These are phyloP conservation scores for Coptodon bakossiorum DNA, from an alignment of 2,113 vertebrate genomes.

Conservation along the genomic window DNA sequence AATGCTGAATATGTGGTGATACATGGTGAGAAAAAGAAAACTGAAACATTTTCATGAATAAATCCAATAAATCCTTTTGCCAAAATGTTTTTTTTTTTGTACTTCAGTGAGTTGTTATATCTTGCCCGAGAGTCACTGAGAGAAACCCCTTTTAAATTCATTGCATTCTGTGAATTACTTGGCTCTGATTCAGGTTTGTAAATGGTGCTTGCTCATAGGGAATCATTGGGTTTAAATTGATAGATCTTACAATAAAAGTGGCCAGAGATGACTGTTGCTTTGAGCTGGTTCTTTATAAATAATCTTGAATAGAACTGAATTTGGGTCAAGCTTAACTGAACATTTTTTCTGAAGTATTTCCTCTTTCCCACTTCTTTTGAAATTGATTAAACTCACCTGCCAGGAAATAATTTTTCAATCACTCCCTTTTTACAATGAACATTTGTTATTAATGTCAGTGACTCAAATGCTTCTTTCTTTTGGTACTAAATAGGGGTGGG, in stretches of 20 bases:
- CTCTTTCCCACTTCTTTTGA: background rate
- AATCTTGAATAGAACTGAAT: background rate
- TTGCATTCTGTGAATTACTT: slow-evolving; percentile 1
- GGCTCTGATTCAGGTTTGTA: background rate
- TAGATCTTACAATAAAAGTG: background rate
- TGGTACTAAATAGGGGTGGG: background rate
- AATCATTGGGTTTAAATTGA: background rate
- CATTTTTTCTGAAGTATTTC: background rate
- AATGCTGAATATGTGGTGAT: background rate
- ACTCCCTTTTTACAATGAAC: background rate
- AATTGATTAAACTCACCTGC: background rate
- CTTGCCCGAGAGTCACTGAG: background rate
- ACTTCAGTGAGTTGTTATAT: background rate
- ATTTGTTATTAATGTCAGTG: slow-evolving; percentile 23
- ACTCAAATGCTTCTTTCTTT: slow-evolving; percentile 1
- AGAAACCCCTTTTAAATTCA: background rate
- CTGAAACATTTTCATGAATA: background rate
- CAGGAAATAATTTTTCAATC: background rate
- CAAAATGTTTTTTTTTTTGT: background rate
- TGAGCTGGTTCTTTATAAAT: background rate
- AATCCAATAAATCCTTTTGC: background rate
- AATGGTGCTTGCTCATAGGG: background rate
- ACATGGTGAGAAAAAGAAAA: background rate
- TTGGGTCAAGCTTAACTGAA: background rate
- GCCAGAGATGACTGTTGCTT: background rate